Evolutionary conservation across 2,113 vertebrate genomes (phyloP), one percentile per base, ranked within the genome.

Genomic region (Heterochromis multidens): DNA sequence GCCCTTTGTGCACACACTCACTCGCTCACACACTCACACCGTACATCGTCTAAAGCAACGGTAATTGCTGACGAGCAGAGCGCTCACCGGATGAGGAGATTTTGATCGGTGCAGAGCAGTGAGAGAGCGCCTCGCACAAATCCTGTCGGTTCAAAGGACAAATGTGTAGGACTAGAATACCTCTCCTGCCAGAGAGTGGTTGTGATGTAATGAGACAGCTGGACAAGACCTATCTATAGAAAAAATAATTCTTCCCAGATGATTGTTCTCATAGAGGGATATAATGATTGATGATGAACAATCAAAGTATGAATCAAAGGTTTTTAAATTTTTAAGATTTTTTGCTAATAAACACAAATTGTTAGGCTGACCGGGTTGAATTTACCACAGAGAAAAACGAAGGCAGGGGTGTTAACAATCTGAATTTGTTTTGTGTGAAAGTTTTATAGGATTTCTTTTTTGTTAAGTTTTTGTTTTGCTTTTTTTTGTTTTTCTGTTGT

Each of bases 41-140:
- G 62, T 79, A 72, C 56, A 52, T 85, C 72, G 37, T 81, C 83
- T 87, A 43, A 6, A 91, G 85, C 84, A 57, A 27, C 11, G 21
- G 88, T 92, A 94, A 93, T 91, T 93, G 88, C 93, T 89, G 91
- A 93, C 78, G 83, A 92, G 88, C 81, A 60, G 81, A 89, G 91
- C 62, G 65, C 86, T 87, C 89, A 88, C 87, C 63, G 25, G 72
- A 83, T 86, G 90, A 91, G 88, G 87, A 93, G 92, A 91, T 93
- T 93, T 87, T 91, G 87, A 93, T 94, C 86, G 29, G 79, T 67
- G 77, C 35, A 19, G 52, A 84, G 85, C 74, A 25, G 58, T 33
- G 49, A 37, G 62, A 35, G 27, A 63, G 84, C n/a, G 40, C 27
- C 25, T 35, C 5, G 77, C 83, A 80, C 79, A 87, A 93, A 90